A percentile compares a stretch with the other conserved stretches of the same genome.
These are phyloP conservation scores for Meliscaeva auricollis DNA, from an alignment of 2,888 invertebrate species.

Conservation along the genomic window DNA sequence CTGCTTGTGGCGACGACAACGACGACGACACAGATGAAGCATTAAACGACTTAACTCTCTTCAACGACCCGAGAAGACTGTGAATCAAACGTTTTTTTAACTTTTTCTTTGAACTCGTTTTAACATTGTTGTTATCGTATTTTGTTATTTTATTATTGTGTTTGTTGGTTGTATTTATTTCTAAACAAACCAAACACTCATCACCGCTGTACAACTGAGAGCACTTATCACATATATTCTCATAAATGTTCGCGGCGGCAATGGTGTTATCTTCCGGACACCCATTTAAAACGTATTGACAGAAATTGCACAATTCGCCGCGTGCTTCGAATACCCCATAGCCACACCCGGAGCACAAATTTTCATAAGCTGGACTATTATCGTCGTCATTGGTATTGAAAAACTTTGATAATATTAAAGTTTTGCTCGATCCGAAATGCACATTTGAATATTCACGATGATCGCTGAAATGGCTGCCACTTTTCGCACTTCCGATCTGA, in stretches of 20 bases:
- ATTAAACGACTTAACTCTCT: constrained; percentile 72
- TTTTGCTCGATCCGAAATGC: constrained; percentile 67
- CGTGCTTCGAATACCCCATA: constrained; percentile 82
- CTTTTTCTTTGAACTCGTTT: constrained; percentile 63
- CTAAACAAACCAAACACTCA: constrained; percentile 78
- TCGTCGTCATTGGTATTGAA: constrained; percentile 77
- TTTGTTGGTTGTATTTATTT: constrained; percentile 39
- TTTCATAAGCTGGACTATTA: constrained; percentile 80
- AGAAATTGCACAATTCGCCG: constrained; percentile 82
- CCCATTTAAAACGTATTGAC: constrained; percentile 81
- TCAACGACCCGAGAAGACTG: constrained; percentile 80
- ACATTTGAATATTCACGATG: constrained; percentile 53
- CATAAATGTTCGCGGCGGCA: constrained; percentile 80
- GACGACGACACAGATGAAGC: constrained; percentile 44
- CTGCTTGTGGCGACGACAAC: constrained; percentile 38
- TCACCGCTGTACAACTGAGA: constrained; percentile 80
- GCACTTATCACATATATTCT: constrained; percentile 82
- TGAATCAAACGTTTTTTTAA: constrained; percentile 77
- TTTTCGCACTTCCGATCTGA: constrained; percentile 46
- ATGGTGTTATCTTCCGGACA: constrained; percentile 76
- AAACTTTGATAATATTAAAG: constrained; percentile 80
- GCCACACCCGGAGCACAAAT: constrained; percentile 83
- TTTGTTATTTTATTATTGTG: constrained; percentile 35
- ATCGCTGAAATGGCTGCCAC: constrained; percentile 32
- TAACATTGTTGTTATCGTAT: constrained; percentile 38